Evolutionary conservation across 2,113 vertebrate species (phyloP).

Genomic region (Blennius ocellaris): DNA sequence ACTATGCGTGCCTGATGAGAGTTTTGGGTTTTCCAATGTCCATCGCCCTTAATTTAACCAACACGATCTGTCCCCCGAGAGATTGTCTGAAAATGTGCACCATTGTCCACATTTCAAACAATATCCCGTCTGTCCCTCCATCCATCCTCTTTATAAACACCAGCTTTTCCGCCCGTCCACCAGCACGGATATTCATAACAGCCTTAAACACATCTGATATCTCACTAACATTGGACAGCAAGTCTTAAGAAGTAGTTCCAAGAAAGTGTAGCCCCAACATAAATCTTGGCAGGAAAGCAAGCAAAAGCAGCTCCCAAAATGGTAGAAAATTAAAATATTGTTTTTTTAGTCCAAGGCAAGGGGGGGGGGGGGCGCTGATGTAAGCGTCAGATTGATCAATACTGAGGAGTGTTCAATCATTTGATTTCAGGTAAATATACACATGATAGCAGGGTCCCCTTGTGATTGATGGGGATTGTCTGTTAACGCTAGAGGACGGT

Average conservation of each 20-base stretch:
- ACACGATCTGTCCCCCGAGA: constrained; percentile 8
- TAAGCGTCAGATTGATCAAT: constrained; percentile 20
- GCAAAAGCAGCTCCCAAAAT: constrained; percentile 1
- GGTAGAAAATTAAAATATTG: not conserved
- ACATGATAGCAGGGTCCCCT: constrained; percentile 19
- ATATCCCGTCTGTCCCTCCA: not conserved
- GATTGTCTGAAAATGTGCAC: constrained; percentile 16
- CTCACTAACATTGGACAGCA: not conserved
- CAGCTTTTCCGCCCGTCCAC: not conserved
- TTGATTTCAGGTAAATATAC: constrained; percentile 39
- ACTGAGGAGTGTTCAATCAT: constrained; percentile 33
- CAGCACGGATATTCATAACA: not conserved
- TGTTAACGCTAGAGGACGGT: constrained; percentile 40
- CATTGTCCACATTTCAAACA: not conserved
- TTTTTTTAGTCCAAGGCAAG: constrained; percentile 15
- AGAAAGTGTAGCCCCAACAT: not conserved
- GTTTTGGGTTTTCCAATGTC: not conserved
- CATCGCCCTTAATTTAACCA: constrained; percentile 1
- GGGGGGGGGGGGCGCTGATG: constrained; percentile 1
- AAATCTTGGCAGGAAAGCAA: constrained; percentile 2
- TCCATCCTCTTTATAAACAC: not conserved
- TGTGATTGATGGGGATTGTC: constrained; percentile 23
- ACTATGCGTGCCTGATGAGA: too few relatives aligned
- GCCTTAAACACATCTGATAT: not conserved
- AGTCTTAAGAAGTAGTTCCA: not conserved